phyloP scores from a whole-genome alignment of 2,888 invertebrate genomes.

The Athetis lepigone region DNA sequence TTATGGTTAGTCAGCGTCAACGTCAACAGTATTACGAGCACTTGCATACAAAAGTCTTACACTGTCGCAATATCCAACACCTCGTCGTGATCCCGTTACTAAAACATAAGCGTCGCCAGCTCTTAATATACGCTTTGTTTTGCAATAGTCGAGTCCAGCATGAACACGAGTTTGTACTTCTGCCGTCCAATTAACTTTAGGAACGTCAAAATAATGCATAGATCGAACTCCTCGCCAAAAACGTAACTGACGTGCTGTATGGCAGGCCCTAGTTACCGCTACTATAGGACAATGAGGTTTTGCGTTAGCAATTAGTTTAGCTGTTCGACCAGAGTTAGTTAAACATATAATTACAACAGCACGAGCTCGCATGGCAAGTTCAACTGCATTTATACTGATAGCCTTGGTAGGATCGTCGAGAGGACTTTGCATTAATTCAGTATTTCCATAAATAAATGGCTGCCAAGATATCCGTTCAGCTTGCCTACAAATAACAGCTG shows the following conservation, averaged over 20 bases:
- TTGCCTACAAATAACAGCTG: slow-evolving; percentile 95
- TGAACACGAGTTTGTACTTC: slow-evolving; percentile 82
- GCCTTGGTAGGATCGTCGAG: slow-evolving; percentile 90
- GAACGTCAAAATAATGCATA: slow-evolving; percentile 86
- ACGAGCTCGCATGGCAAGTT: slow-evolving; percentile 80
- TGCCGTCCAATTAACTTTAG: slow-evolving; percentile 75
- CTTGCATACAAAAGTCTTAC: slow-evolving; percentile 84
- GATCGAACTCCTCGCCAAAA: slow-evolving; percentile 89
- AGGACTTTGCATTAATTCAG: slow-evolving; percentile 91
- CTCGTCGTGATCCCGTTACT: slow-evolving; percentile 81
- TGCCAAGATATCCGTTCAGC: slow-evolving; percentile 97
- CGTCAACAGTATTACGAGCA: slow-evolving; percentile 75
- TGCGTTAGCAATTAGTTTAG: slow-evolving; percentile 92
- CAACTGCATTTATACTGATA: slow-evolving; percentile 82
- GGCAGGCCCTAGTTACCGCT: slow-evolving; percentile 93
- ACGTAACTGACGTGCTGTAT: slow-evolving; percentile 92
- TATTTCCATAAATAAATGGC: slow-evolving; percentile 94
- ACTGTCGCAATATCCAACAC: slow-evolving; percentile 85
- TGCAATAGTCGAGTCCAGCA: slow-evolving; percentile 85
- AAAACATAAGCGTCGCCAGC: slow-evolving; percentile 85
- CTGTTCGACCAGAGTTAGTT: slow-evolving; percentile 93
- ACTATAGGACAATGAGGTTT: slow-evolving; percentile 94
- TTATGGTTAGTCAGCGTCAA: slow-evolving; percentile 33
- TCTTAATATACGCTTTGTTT: slow-evolving; percentile 81
- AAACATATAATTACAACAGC: slow-evolving; percentile 93